These are phyloP conservation scores for Pristionchus arcanus DNA, from an alignment of 2,888 invertebrate species.

Conservation along the genomic window DNA sequence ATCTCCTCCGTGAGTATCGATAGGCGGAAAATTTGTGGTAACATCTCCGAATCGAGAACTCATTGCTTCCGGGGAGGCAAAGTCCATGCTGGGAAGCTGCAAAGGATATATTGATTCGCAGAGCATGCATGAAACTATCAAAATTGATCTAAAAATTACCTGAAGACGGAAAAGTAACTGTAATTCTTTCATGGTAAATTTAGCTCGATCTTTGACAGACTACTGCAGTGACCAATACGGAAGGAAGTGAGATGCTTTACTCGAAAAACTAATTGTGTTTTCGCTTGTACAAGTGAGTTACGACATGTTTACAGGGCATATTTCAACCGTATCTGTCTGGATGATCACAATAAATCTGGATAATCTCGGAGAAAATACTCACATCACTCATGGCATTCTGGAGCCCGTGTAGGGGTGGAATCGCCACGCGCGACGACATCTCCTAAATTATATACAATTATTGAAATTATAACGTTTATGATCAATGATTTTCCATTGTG, in stretches of 20 bases:
- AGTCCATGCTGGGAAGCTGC: neutral
- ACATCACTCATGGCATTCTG: slow-evolving; percentile 30
- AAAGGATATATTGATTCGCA: neutral
- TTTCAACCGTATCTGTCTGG: neutral
- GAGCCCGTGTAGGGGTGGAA: slow-evolving; percentile 35
- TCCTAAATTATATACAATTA: neutral
- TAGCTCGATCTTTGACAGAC: neutral
- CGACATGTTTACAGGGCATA: neutral
- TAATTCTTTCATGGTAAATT: neutral
- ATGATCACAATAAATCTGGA: neutral
- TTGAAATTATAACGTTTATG: neutral
- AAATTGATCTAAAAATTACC: neutral
- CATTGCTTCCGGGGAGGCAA: slow-evolving; percentile 4
- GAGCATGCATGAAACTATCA: neutral
- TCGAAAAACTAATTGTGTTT: neutral
- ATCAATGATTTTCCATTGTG: neutral
- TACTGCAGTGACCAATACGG: neutral
- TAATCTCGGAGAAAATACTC: neutral
- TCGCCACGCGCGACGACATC: slow-evolving; percentile 46
- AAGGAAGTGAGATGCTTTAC: neutral
- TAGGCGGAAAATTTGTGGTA: slow-evolving; percentile 42
- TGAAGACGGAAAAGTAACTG: neutral
- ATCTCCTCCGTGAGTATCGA: slow-evolving; percentile 50
- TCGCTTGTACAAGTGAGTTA: neutral
- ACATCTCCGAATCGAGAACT: neutral